phyloP scores from a whole-genome alignment of 1,140 invertebrate genomes.

The Sesamia nonagrioides region DNA sequence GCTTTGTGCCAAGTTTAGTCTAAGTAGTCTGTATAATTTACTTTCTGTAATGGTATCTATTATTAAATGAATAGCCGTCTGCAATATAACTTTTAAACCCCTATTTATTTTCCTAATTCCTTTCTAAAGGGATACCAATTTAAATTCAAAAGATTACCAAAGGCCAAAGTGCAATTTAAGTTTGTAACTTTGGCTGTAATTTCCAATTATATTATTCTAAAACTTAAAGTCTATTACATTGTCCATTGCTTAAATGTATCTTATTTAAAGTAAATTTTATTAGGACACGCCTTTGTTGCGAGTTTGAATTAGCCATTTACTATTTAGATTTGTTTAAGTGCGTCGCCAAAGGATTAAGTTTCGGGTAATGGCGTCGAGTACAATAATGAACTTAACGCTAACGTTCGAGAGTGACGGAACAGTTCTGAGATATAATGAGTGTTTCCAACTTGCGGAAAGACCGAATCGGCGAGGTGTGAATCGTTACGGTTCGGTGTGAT shows the following conservation, averaged over 20 bases:
- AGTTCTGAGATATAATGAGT: conserved; percentile 33
- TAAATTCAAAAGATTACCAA: conserved; percentile 22
- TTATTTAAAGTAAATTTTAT: background rate
- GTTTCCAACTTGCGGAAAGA: conserved; percentile 17
- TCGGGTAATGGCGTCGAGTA: background rate
- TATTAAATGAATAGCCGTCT: background rate
- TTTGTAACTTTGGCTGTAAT: conserved; percentile 25
- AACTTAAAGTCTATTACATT: background rate
- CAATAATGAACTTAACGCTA: conserved; percentile 14
- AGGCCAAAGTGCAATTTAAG: conserved; percentile 33
- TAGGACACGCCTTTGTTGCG: background rate
- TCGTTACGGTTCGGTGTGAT: conserved; percentile 48
- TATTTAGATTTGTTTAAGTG: conserved; percentile 12
- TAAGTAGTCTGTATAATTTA: conserved; percentile 22
- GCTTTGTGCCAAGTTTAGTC: conserved; percentile 17
- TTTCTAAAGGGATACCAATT: conserved; percentile 10
- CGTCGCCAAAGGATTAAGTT: conserved; percentile 3
- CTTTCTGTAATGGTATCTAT: conserved; percentile 9
- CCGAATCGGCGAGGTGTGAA: conserved; percentile 25
- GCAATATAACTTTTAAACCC: conserved; percentile 10
- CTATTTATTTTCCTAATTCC: conserved; percentile 23
- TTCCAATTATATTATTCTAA: conserved; percentile 25
- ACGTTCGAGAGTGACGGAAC: conserved; percentile 1
- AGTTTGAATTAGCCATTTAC: conserved; percentile 16
- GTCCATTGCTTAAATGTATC: background rate